phyloP scores from a whole-genome alignment of 2,888 invertebrate species.

The Yponomeuta sedellus region DNA sequence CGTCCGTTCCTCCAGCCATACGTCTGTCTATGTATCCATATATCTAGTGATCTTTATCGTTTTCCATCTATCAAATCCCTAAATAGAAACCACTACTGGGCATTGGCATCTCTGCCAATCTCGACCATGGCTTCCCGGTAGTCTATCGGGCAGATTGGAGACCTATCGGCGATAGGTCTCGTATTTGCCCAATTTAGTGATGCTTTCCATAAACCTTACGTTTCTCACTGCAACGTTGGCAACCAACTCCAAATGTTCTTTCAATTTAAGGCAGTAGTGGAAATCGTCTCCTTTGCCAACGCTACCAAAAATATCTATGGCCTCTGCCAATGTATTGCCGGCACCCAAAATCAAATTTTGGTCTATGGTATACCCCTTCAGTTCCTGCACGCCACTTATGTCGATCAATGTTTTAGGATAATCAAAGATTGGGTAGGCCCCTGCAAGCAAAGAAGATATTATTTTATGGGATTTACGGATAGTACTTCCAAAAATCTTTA shows the following conservation, averaged over 20 bases:
- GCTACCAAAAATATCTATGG: conserved; percentile 63
- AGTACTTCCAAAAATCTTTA: no score
- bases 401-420: conserved; percentile 55
- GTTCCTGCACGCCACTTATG: conserved; percentile 51
- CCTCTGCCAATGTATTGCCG: conserved; percentile 54
- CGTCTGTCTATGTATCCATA: no score
- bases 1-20: no score
- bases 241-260: conserved; percentile 81
- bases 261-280: conserved; percentile 78
- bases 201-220: conserved; percentile 58
- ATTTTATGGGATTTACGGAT: no score
- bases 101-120: no score
- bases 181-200: no score
- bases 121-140: no score
- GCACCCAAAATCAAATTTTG: conserved; percentile 58
- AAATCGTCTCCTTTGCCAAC: conserved; percentile 36
- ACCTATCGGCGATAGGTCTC: no score
- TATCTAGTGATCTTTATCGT: no score
- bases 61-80: no score
- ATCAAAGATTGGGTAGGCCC: conserved; percentile 51
- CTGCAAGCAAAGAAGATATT: conserved; percentile 32
- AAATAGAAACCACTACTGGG: no score
- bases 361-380: conserved; percentile 46
- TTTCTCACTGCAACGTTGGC: conserved; percentile 85
- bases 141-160: no score